These are phyloP conservation scores for Drosophila rubida DNA, from an alignment of 2,888 invertebrate species.

Conservation along the genomic window DNA sequence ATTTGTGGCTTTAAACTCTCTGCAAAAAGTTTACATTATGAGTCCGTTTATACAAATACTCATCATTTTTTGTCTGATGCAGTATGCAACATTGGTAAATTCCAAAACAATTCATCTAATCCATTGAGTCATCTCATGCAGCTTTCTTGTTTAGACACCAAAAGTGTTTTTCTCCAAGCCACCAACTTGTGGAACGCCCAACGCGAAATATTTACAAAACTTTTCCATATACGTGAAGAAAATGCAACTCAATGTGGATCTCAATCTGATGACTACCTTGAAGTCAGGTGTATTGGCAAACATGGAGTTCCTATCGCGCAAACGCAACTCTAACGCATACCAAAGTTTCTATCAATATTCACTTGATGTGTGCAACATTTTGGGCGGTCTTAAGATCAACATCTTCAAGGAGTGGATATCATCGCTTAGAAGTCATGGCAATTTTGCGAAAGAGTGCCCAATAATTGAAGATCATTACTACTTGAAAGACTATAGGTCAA, in stretches of 20 bases:
- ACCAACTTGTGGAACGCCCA: constrained; percentile 10
- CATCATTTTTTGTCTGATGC: background rate
- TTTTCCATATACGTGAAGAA: background rate
- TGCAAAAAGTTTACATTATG: background rate
- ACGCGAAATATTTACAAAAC: constrained; percentile 8
- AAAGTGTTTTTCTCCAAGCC: background rate
- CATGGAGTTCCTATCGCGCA: constrained; percentile 19
- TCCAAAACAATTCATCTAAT: too few species aligned
- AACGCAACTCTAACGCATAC: constrained; percentile 6
- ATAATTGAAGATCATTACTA: constrained; percentile 44
- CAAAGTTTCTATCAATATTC: constrained; percentile 22
- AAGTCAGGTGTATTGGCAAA: constrained; percentile 3
- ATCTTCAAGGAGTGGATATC: constrained; percentile 53
- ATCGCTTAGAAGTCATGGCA: constrained; percentile 54
- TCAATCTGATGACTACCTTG: constrained; percentile 3
- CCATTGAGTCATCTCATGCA: background rate
- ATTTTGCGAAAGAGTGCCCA: constrained; percentile 62
- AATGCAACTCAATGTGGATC: background rate
- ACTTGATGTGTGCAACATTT: constrained; percentile 21
- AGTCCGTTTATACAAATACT: background rate
- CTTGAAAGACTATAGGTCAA: constrained; percentile 36
- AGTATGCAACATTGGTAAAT: constrained; percentile 23
- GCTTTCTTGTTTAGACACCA: background rate
- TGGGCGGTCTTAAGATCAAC: constrained; percentile 15
- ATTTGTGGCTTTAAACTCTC: background rate